phyloP scores from a whole-genome alignment of 2,113 vertebrate species.

The Motacilla alba region DNA sequence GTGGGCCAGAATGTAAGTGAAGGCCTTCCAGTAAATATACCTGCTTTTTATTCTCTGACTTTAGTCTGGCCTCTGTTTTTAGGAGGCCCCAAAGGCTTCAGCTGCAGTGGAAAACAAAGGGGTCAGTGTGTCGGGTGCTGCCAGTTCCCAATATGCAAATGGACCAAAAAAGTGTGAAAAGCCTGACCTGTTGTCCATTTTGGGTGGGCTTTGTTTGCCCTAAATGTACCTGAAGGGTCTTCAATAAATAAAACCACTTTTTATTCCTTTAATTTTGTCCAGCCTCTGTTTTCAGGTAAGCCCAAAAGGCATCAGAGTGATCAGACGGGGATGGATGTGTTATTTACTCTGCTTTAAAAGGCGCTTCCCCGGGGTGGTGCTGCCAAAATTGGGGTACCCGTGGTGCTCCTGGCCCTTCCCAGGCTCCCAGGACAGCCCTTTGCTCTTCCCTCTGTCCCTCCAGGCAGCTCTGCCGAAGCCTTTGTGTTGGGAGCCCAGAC shows the following conservation, averaged over 20 bases:
- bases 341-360: not conserved
- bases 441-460: not conserved
- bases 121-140: too few relatives aligned
- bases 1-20: not conserved
- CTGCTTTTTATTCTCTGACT: not conserved
- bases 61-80: not conserved
- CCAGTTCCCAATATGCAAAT: not conserved
- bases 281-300: not conserved
- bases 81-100: too few relatives aligned
- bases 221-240: not conserved
- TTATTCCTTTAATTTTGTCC: not conserved
- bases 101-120: too few relatives aligned
- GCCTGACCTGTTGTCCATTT: fast-evolving
- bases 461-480: not conserved
- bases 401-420: not conserved
- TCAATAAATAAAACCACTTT: not conserved
- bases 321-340: fast-evolving
- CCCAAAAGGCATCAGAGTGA: not conserved
- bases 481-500: not conserved
- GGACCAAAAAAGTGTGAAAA: not conserved
- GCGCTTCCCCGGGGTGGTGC: not conserved
- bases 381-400: fast-evolving
- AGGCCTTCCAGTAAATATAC: too few relatives aligned
- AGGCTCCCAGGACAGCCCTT: not conserved
- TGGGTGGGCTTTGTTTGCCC: not conserved